phyloP scores from a whole-genome alignment of 2,113 vertebrate genomes.

The Pygoscelis antarcticus region DNA sequence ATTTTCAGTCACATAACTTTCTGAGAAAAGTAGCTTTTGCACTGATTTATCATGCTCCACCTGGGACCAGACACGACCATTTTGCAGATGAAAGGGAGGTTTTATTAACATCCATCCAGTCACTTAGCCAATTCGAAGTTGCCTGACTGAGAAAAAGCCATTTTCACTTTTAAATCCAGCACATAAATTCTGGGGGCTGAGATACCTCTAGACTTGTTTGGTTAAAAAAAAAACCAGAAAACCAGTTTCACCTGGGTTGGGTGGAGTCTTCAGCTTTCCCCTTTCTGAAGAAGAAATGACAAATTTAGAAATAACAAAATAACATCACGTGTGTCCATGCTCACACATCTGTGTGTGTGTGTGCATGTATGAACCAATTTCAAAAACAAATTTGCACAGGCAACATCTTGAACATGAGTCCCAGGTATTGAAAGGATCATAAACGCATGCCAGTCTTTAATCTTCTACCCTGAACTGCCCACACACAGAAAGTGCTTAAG shows the following conservation, averaged over 20 bases:
- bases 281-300: neutral
- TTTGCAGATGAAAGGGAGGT: neutral
- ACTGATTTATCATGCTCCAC: constrained; percentile 41
- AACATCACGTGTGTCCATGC: neutral
- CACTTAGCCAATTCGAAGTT: constrained; percentile 7
- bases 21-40: constrained; percentile 34
- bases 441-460: neutral
- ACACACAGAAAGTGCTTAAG: neutral
- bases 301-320: neutral
- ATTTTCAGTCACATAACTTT: constrained; percentile 31
- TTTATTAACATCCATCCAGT: constrained; percentile 50
- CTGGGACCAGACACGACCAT: constrained; percentile 25
- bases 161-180: constrained; percentile 28
- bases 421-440: neutral
- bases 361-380: neutral
- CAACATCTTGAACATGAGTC: neutral
- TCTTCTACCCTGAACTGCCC: neutral
- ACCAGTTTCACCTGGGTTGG: neutral
- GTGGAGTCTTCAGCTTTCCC: neutral
- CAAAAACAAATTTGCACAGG: neutral
- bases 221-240: neutral
- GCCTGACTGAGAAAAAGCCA: constrained; percentile 30
- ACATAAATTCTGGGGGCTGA: constrained; percentile 23
- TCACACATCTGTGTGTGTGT: neutral
- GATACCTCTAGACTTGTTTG: neutral